These are phyloP conservation scores for Addax nasomaculatus DNA, from an alignment of 2,113 vertebrate species.

Conservation along the genomic window DNA sequence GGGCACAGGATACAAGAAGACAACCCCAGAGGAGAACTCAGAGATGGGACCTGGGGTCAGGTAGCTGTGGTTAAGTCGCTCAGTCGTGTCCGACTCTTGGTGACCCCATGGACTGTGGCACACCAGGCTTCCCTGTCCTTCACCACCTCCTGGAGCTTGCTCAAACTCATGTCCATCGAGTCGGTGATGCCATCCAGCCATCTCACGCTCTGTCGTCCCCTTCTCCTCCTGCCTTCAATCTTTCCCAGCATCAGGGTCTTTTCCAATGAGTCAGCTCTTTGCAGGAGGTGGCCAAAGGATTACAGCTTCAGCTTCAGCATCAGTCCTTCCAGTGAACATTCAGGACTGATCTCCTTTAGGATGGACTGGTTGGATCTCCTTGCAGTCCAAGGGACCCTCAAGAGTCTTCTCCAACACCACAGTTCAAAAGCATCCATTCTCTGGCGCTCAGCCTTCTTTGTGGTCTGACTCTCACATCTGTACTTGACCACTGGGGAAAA, in stretches of 20 bases:
- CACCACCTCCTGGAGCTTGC: rapidly evolving
- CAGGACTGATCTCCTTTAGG: neutral
- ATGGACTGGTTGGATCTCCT: neutral
- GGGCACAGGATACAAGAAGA: no score
- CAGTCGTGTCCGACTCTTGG: rapidly evolving
- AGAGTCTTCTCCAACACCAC: neutral
- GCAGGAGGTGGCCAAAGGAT: rapidly evolving
- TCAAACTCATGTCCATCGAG: neutral
- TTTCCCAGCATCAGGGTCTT: rapidly evolving
- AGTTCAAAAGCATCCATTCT: neutral
- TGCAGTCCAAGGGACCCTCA: neutral
- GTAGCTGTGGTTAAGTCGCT: neutral
- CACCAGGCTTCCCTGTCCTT: rapidly evolving
- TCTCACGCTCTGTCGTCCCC: neutral
- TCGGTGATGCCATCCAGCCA: rapidly evolving
- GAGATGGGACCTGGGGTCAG: neutral
- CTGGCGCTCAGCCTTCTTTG: rapidly evolving
- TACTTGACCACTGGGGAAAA: no score
- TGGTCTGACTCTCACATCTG: neutral
- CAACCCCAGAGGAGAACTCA: rapidly evolving
- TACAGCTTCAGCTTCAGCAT: neutral
- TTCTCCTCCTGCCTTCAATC: rapidly evolving
- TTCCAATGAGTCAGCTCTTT: rapidly evolving
- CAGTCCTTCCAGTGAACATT: neutral
- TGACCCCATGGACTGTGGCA: rapidly evolving